These are phyloP conservation scores for Liasis olivaceus DNA, from an alignment of 2,797 vertebrate species.

Conservation along the genomic window DNA sequence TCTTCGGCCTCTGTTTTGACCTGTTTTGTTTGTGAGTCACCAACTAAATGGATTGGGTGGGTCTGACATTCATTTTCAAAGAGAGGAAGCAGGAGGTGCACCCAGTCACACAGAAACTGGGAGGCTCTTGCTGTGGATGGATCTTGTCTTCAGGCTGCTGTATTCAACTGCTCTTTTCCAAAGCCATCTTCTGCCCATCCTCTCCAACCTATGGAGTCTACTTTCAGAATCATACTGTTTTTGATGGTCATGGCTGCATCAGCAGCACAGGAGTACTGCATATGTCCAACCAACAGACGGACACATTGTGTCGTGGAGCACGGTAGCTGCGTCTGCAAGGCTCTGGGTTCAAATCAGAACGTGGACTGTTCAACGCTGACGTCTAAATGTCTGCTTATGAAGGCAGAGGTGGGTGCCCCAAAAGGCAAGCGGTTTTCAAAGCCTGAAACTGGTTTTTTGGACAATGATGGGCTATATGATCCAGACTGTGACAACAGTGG, in stretches of 20 bases:
- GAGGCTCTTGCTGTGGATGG: neutral
- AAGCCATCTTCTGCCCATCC: neutral
- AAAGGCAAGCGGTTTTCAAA: slow-evolving; percentile 58
- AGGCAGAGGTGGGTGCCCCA: slow-evolving; percentile 73
- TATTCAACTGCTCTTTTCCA: neutral
- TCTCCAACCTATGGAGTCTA: neutral
- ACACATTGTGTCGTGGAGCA: slow-evolving; percentile 17
- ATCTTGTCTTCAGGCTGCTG: slow-evolving; percentile 5
- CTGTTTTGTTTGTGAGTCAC: slow-evolving; percentile 37
- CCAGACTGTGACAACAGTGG: slow-evolving; percentile 78
- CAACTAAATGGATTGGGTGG: slow-evolving; percentile 59
- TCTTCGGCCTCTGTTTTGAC: slow-evolving; percentile 37
- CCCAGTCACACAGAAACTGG: neutral
- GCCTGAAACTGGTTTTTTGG: slow-evolving; percentile 73
- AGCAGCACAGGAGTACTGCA: slow-evolving; percentile 36
- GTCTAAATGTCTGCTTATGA: slow-evolving; percentile 86
- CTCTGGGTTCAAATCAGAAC: slow-evolving; percentile 15
- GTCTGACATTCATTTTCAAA: slow-evolving; percentile 51
- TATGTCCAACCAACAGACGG: slow-evolving; percentile 63
- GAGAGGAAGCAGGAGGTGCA: slow-evolving; percentile 40
- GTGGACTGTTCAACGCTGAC: slow-evolving; percentile 68
- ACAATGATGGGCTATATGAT: slow-evolving; percentile 87
- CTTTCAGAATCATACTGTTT: slow-evolving; percentile 8
- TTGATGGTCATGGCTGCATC: slow-evolving; percentile 39
- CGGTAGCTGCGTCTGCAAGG: slow-evolving; percentile 53